A percentile compares a stretch with the other conserved stretches of the same genome.
Conservation (phyloP, 1,140 invertebrate species). For the Spodoptera frugiperda region DNA sequence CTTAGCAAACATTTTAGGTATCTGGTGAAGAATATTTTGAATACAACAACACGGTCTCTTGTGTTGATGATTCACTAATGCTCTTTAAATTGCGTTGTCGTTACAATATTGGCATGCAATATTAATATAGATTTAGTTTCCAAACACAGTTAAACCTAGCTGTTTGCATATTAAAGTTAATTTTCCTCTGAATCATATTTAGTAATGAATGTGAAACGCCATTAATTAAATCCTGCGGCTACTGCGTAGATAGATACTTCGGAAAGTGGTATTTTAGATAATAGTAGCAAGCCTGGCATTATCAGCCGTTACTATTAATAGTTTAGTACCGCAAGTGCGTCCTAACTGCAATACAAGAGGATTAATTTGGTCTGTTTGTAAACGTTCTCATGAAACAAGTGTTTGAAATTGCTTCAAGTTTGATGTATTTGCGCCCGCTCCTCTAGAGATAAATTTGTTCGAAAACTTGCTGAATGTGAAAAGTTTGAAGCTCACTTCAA, state of each 20-base stretch:
- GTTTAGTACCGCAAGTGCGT: slow-evolving; percentile 7
- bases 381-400: slow-evolving; percentile 81
- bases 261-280: slow-evolving; percentile 26
- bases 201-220: slow-evolving; percentile 19
- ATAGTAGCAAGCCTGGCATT: slow-evolving; percentile 17
- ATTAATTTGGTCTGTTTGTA: slow-evolving; percentile 74
- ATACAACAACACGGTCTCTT: no score
- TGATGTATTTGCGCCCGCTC: slow-evolving; percentile 83
- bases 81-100: no score
- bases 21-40: no score
- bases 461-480: slow-evolving; percentile 85
- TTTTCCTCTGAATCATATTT: not conserved
- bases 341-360: slow-evolving; percentile 52
- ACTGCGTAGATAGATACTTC: slow-evolving; percentile 26
- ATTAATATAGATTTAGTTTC: not conserved
- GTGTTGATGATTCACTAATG: no score
- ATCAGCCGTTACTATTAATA: slow-evolving; percentile 22
- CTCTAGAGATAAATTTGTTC: slow-evolving; percentile 85
- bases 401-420: slow-evolving; percentile 84
- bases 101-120: no score
- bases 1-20: no score
- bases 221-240: slow-evolving; percentile 25
- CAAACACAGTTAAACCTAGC: not conserved
- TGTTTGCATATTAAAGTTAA: slow-evolving; percentile 3
- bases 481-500: slow-evolving; percentile 85